Conservation (phyloP, 1,140 invertebrate genomes). For the Ceratitis capitata region DNA sequence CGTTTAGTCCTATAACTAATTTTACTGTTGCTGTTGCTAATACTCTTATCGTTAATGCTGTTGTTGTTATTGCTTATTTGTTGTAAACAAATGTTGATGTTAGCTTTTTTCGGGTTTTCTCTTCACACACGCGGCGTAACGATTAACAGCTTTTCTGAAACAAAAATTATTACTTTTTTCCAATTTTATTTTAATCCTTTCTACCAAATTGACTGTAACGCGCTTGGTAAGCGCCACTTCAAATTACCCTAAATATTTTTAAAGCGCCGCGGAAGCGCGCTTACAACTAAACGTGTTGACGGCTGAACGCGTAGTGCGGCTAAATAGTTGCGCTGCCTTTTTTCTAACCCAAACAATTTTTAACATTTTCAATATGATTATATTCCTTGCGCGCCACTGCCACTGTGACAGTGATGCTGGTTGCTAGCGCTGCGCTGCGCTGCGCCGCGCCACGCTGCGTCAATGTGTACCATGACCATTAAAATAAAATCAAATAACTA, state of each 20-base stretch:
- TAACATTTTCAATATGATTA: background rate
- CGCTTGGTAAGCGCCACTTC: background rate
- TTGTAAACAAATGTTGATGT: background rate
- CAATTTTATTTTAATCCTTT: background rate
- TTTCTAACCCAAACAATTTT: slow-evolving; percentile 22
- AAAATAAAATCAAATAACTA: slow-evolving; percentile 42
- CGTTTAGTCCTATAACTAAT: background rate
- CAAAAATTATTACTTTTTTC: background rate
- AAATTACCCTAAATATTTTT: background rate
- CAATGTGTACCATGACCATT: slow-evolving; percentile 36
- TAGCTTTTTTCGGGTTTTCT: background rate
- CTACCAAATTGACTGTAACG: background rate
- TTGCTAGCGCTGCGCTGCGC: background rate
- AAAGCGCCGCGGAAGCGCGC: background rate
- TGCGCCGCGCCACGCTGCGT: background rate
- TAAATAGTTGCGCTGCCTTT: slow-evolving; percentile 11
- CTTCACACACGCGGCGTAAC: too few relatives aligned
- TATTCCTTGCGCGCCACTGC: background rate
- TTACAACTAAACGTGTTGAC: background rate
- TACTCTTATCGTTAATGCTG: slow-evolving; percentile 24
- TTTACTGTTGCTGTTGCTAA: slow-evolving; percentile 1
- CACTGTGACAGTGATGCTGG: background rate
- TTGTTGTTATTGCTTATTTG: background rate
- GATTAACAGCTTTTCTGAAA: too few relatives aligned
- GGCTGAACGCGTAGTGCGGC: slow-evolving; percentile 8